Evolutionary conservation across 2,113 vertebrate genomes (phyloP), one percentile per base, ranked within the genome.

Genomic region (Austrofundulus limnaeus): DNA sequence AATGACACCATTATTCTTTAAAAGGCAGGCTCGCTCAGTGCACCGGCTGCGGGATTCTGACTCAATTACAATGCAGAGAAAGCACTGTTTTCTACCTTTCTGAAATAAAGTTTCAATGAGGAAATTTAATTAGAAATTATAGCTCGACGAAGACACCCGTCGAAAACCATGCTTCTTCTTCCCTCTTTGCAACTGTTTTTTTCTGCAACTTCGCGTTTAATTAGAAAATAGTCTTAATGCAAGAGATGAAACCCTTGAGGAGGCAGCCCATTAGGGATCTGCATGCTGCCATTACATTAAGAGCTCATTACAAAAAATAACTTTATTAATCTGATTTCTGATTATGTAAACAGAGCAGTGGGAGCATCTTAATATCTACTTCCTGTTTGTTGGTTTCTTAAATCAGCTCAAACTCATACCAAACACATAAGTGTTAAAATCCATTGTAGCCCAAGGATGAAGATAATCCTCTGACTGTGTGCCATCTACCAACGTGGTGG

Each of bases 101-200:
- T 69, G 69, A 86, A 92, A 93, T 89, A 66, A 88, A 90, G 65
- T 91, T 90, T 87, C 78, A 83, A 88, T 90, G 87, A 87, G 88
- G 84, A 90, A 82, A 88, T 85, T 81, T 90, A 91, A 92, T 91
- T 91, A 88, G 86, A 87, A 92, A 89, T 91, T 88, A 89, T 81
- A 85, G 78, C 79, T 75, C 48, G n/a, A 75, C 41, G 43, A 86
- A 71, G 66, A 87, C 11, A 66, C 66, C 61, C 60, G 59, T 72
- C 52, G 64, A 78, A 82, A 78, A 74, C 75, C 73, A 80, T 72
- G 79, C 71, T 66, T 47, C 79, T 77, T 66, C 48, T 78, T 81
- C 76, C 66, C 65, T 25, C 73, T 72, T 48, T 52, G 51, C 43
- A 83, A 78, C 69, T 85, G 85, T 84, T 70, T 21, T 2, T 1